These are phyloP conservation scores for Poeciliopsis presidionis DNA, from an alignment of 2,797 vertebrate genomes.

Conservation along the genomic window DNA sequence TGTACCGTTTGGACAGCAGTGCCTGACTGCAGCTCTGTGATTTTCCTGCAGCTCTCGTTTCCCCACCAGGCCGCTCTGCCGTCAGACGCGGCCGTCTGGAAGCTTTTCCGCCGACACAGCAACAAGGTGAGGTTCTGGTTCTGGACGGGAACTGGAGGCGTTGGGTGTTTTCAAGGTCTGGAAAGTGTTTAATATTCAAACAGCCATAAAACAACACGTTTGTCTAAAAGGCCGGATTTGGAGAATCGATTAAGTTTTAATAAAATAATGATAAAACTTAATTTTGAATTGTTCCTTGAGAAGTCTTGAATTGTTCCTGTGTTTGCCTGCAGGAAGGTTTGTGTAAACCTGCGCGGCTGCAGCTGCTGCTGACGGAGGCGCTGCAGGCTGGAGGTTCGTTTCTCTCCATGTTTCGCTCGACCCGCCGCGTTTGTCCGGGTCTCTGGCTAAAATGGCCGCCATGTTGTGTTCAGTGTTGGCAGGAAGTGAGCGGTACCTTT, in stretches of 20 bases:
- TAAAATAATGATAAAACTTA: too few species aligned
- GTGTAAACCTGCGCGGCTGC: conserved; percentile 71
- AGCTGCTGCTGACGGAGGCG: conserved; percentile 71
- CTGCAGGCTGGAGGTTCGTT: conserved; percentile 74
- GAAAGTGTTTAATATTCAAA: neutral
- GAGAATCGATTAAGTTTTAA: too few species aligned
- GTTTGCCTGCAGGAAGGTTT: conserved; percentile 48
- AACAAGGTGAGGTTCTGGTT: conserved; percentile 58
- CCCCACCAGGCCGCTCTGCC: conserved; percentile 66
- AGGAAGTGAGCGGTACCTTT: conserved; percentile 72
- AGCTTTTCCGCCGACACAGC: conserved; percentile 73
- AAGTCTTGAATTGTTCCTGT: neutral
- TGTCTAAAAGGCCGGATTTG: too few species aligned
- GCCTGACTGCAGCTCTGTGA: too few species aligned
- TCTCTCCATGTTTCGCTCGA: neutral
- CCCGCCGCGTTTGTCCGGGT: too few species aligned
- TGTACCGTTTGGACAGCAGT: too few species aligned
- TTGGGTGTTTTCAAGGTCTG: too few species aligned
- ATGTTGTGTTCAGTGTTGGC: conserved; percentile 66
- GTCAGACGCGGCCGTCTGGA: conserved; percentile 10
- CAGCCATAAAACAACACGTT: neutral
- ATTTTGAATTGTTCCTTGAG: too few species aligned
- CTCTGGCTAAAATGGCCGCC: neutral
- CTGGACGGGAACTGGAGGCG: neutral
- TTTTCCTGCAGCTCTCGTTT: conserved; percentile 41